phyloP scores from a whole-genome alignment of 2,888 invertebrate species.

The Lasioglossum oenotherae region DNA sequence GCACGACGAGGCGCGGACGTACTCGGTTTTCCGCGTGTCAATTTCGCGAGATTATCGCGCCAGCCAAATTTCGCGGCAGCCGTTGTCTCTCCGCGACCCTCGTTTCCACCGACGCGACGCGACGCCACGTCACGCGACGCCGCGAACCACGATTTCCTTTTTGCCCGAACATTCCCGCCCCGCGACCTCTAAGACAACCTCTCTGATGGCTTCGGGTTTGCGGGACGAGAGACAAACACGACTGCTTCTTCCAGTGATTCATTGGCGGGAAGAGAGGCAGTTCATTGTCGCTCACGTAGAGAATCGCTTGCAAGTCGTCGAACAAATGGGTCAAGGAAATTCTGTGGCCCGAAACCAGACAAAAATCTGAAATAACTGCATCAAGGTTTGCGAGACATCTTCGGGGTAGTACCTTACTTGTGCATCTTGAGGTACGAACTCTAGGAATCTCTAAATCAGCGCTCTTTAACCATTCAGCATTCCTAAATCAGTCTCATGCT shows the following conservation, averaged over 20 bases:
- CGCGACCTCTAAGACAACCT: neutral
- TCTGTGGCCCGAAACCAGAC: neutral
- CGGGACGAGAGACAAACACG: neutral
- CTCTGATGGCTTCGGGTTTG: neutral
- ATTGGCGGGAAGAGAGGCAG: neutral
- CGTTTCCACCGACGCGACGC: neutral
- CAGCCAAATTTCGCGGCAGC: neutral
- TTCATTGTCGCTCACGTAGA: neutral
- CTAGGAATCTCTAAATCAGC: too few species aligned
- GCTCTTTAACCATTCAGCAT: too few species aligned
- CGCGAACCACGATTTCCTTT: neutral
- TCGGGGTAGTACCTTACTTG: too few species aligned
- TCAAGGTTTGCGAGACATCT: too few species aligned
- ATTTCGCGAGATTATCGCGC: slow-evolving; percentile 32
- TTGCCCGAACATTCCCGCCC: neutral
- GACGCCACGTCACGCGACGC: neutral
- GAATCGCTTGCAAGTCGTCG: neutral
- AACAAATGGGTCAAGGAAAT: neutral
- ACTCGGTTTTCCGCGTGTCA: slow-evolving; percentile 32
- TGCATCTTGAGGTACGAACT: too few species aligned
- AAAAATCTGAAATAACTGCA: neutral
- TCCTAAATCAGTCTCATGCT: too few species aligned
- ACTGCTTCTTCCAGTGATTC: neutral
- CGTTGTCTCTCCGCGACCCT: neutral
- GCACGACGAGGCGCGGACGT: slow-evolving; percentile 3